Evolutionary conservation across 2,888 invertebrate species (phyloP).

Genomic region (Mesorhabditis sp.): DNA sequence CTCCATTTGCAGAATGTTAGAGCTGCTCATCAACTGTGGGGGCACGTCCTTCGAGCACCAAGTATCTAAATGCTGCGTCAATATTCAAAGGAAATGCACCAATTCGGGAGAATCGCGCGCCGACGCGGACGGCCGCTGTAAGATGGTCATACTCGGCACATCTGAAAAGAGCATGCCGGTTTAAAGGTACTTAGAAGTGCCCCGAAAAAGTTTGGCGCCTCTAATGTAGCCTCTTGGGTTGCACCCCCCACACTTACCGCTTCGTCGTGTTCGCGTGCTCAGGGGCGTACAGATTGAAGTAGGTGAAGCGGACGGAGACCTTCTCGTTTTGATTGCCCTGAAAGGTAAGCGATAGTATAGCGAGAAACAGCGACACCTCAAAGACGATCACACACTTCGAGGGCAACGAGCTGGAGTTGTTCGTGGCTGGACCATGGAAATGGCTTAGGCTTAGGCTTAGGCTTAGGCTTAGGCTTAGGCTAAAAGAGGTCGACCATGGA

Average conservation of each 20-base stretch:
- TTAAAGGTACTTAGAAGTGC: too few species aligned
- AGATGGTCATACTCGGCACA: slow-evolving; percentile 67
- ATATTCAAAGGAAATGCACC: slow-evolving; percentile 64
- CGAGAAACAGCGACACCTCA: slow-evolving; percentile 15
- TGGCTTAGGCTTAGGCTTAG: not conserved
- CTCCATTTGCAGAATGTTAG: slow-evolving; percentile 78
- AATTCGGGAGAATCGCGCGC: slow-evolving; percentile 78
- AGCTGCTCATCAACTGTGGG: slow-evolving; percentile 86
- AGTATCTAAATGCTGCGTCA: too few species aligned
- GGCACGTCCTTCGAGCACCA: slow-evolving; percentile 79
- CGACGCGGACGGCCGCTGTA: slow-evolving; percentile 71
- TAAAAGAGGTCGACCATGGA: too few species aligned
- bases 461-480: too few species aligned
- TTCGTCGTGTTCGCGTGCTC: slow-evolving; percentile 29
- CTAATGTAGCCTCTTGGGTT: too few species aligned
- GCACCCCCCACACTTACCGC: slow-evolving; percentile 15
- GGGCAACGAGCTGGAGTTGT: slow-evolving; percentile 17
- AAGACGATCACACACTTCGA: slow-evolving; percentile 31
- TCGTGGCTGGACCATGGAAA: slow-evolving; percentile 9
- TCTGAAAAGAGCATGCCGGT: slow-evolving; percentile 61
- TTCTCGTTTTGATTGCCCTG: slow-evolving; percentile 45
- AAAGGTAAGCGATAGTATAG: slow-evolving; percentile 24
- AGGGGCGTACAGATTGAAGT: slow-evolving; percentile 52
- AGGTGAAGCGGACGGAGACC: slow-evolving; percentile 46
- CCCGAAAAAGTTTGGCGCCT: too few species aligned